These are phyloP conservation scores for Narcine bancroftii DNA, from an alignment of 2,113 vertebrate genomes.

Conservation along the genomic window DNA sequence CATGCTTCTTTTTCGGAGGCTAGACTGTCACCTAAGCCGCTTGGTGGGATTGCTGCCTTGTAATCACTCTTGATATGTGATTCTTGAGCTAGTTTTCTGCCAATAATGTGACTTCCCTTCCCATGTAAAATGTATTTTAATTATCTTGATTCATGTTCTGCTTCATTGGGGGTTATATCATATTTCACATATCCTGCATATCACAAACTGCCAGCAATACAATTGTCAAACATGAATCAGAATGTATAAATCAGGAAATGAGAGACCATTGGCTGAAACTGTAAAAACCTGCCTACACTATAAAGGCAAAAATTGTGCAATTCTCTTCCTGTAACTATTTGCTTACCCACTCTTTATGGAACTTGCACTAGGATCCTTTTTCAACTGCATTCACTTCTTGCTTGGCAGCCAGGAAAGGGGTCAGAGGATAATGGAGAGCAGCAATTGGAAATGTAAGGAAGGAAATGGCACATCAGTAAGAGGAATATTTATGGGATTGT, in stretches of 20 bases:
- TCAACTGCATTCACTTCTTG: not conserved
- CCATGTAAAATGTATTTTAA: slow-evolving; percentile 3
- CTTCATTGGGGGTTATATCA: slow-evolving; percentile 1
- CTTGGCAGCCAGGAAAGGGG: not conserved
- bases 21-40: slow-evolving; percentile 24
- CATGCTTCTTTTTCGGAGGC: not conserved
- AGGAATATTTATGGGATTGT: not conserved
- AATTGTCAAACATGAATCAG: too few species aligned
- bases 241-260: not conserved
- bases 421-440: too few species aligned
- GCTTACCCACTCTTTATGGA: not conserved
- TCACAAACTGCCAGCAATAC: not conserved
- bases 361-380: not conserved
- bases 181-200: slow-evolving; percentile 16
- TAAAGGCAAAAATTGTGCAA: not conserved
- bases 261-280: not conserved
- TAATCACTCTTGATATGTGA: slow-evolving; percentile 25
- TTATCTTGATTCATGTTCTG: slow-evolving; percentile 28
- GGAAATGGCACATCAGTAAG: not conserved
- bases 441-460: not conserved
- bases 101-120: not conserved
- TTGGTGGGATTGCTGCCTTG: slow-evolving; percentile 32
- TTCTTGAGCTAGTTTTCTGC: not conserved
- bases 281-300: not conserved
- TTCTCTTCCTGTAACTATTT: not conserved